Evolutionary conservation across 2,797 vertebrate species (phyloP), one percentile per base, ranked within the genome.

Genomic region (Fistularia commersonii): DNA sequence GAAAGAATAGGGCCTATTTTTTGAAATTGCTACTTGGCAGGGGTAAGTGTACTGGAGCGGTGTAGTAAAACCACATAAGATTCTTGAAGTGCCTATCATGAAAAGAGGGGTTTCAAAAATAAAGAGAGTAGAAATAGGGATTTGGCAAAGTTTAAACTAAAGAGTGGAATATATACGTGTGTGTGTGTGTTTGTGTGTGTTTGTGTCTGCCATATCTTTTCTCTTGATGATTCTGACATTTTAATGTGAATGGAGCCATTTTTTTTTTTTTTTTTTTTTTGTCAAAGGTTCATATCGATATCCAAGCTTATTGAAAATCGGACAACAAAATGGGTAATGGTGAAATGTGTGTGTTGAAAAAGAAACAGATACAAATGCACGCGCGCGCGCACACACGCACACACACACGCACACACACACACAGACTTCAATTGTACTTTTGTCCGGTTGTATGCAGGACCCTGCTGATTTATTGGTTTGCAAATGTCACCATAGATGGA

Each of bases 1-100:
- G 52, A 60, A 66, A 71, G 62, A 77, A 77, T 39, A 76, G n/a
- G 46, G 56, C 39, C 57, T 63, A 39, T 72, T 74, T 72, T 69
- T 64, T 69, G 0, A 62, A 69, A 79, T 67, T 65, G 72, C 50
- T 69, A 45, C 59, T 78, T 65, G 66, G 62, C 63, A 61, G 57
- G 60, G 45, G 51, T 53, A 64, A 63, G 61, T 45, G 53, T 40
- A 66, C 51, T 56, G 62, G 46, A 54, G 60, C 61, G 6, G 56
- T 13, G 49, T 51, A 32, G 61, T 68, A 62, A 69, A 73, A 62
- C 31, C 54, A 65, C 54, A 57, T 37, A 63, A 1, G 10, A 69
- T 71, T 57, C 54, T 58, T 41, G 46, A 67, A 37, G 32, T 48
- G 55, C 61, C 61, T 61, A 50, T 69, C 13, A 64, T 56, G 54